Base-by-base conservation (phyloP, 1,140 invertebrate species). In the Piezodorus guildinii region DNA sequence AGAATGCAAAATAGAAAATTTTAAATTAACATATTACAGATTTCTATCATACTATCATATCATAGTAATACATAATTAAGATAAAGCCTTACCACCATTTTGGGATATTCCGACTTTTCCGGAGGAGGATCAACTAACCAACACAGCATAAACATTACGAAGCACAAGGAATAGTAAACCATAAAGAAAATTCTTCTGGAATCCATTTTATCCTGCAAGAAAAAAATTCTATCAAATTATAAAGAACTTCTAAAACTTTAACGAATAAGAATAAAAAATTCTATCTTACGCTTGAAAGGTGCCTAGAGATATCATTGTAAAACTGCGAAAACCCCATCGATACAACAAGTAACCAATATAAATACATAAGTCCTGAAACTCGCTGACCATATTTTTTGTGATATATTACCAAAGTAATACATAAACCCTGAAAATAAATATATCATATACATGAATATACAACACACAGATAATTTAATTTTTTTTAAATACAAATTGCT, bases 361-460 rank as follows among this genome's bases (percentile, higher is more conserved):
- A 75, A 73, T 94, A 94, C 68, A 91, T 76, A 56, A 91, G 78
- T 21, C 92, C 93, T 16, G 93, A 95, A 15, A 90, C 87, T 69
- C 86, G 77, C 66, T 94, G 78, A 30, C 93, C 94, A 78, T 83
- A 81, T 73, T 86, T 88, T 71, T 84, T 83, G 73, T 94, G 93
- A 67, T 85, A 86, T 64, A 83, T 76, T 67, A 91, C 75, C 65
- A 95, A 77, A 46, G 83, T 74, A 44, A 80, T 78, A 67, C 84
- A 78, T 68, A 93, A 77, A 62, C 77, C 72, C 89, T 93, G 76
- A 58, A 80, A 68, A 43, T 54, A 15, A 43, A 60, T 30, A 30
- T 30, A 30, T n/a, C n/a, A n/a, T 30, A 30, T 30, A 30, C 27
- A 39, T 39, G 9, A 4, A 39, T 39, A 39, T 39, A 30, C 27